Evolutionary conservation across 2,797 vertebrate species (phyloP), one percentile per base, ranked within the genome.

Genomic region (Triplophysa yarkandensis): DNA sequence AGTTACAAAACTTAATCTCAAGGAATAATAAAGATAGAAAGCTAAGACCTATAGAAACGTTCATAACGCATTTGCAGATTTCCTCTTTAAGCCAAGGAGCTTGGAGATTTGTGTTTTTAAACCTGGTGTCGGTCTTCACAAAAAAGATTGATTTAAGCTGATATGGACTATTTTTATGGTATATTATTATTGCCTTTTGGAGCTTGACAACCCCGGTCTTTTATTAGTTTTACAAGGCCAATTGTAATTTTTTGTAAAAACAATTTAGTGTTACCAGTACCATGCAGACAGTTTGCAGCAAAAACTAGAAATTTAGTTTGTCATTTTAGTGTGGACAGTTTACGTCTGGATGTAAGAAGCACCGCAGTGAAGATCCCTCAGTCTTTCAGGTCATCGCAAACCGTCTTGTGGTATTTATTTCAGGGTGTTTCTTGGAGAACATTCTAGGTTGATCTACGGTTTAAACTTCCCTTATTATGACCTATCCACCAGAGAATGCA

Each of bases 401-500:
- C 55, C 43, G 71, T 58, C 62, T 58, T 27, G 5, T 16, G 27
- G 41, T 57, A 57, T 74, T 57, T 74, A 58, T 74, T 57, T 72
- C 32, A 6, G 2, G 44, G 43, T 2, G 43, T 71, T 71, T 64
- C n/a, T 60, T 48, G 30, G 28, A 57, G 34, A 54, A 43, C 16
- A 28, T 13, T 72, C 58, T 28, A 65, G 57, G 63, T 55, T 16
- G 60, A 64, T 72, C 68, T 66, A 28, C 9, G 36, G 6, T 66
- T 32, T 65, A 65, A 61, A 61, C 67, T 39, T 71, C 73, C 54
- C 39, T 32, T 23, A 76, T 41, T 52, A 65, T 76, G 76, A 74
- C 67, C 68, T 72, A 67, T 70, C 16, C 50, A 11, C 25, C 41
- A 23, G 39, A 75, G 66, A 80, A 81, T 77, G 66, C 57, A 78